Evolutionary conservation across 2,888 invertebrate species (phyloP).

Genomic region (Netelia virgata): DNA sequence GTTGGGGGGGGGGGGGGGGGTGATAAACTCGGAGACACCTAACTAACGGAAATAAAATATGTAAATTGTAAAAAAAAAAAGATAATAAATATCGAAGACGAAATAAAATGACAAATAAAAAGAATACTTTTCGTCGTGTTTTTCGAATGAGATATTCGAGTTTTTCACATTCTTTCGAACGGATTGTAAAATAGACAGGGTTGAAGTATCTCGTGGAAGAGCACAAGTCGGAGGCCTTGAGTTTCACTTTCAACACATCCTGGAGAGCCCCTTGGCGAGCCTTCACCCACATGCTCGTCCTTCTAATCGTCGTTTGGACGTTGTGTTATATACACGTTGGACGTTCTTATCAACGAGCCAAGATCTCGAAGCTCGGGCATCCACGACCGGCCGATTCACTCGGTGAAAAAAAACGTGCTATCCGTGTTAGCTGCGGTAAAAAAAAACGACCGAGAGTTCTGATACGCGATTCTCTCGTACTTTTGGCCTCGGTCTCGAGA

Average conservation of each 20-base stretch:
- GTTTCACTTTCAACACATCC: constrained; percentile 85
- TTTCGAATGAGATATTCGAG: not conserved
- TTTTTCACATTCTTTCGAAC: not conserved
- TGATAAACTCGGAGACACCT: too few relatives aligned
- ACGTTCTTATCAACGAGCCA: constrained; percentile 74
- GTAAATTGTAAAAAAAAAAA: too few relatives aligned
- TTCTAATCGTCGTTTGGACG: constrained; percentile 74
- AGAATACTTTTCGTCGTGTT: not conserved
- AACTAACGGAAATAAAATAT: too few relatives aligned
- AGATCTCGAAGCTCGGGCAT: constrained; percentile 76
- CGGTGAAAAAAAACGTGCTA: constrained; percentile 72
- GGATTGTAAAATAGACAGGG: not conserved
- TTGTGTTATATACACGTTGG: constrained; percentile 9
- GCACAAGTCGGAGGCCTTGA: constrained; percentile 74
- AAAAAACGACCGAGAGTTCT: not conserved
- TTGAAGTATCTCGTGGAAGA: not conserved
- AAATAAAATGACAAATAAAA: too few relatives aligned
- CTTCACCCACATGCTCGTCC: constrained; percentile 84
- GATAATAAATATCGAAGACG: too few relatives aligned
- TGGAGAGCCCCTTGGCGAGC: constrained; percentile 80
- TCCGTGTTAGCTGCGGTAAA: not conserved
- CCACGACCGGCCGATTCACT: constrained; percentile 62
- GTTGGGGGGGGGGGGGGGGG: too few relatives aligned
- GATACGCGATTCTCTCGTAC: constrained; percentile 12
- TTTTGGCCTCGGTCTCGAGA: constrained; percentile 37